These are phyloP conservation scores for Deilephila elpenor DNA, from an alignment of 2,888 invertebrate species.

Conservation along the genomic window DNA sequence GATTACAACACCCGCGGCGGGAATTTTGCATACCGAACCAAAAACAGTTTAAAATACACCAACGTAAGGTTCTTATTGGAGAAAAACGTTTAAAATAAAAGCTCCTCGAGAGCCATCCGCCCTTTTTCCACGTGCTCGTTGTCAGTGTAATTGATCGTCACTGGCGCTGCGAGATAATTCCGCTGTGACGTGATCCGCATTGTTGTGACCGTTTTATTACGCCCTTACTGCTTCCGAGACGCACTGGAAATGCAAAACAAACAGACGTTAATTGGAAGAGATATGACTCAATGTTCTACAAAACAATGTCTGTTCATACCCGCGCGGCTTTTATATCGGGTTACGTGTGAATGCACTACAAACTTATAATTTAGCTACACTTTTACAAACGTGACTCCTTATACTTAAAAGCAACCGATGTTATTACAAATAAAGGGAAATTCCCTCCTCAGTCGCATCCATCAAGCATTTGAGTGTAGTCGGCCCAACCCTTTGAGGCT, in stretches of 20 bases:
- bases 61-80: slow-evolving; percentile 54
- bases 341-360: neutral
- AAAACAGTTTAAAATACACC: slow-evolving; percentile 52
- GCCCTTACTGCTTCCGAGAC: slow-evolving; percentile 59
- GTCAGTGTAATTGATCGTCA: slow-evolving; percentile 81
- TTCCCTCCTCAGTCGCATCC: slow-evolving; percentile 3
- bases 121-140: slow-evolving; percentile 73
- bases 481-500: slow-evolving; percentile 67
- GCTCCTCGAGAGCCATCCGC: slow-evolving; percentile 56
- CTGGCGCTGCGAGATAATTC: slow-evolving; percentile 78
- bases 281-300: slow-evolving; percentile 55
- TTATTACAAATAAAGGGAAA: slow-evolving; percentile 20
- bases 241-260: slow-evolving; percentile 74
- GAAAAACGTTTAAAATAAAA: slow-evolving; percentile 53
- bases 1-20: slow-evolving; percentile 50
- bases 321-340: neutral
- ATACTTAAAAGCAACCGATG: neutral
- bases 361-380: neutral
- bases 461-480: slow-evolving; percentile 42
- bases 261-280: slow-evolving; percentile 64
- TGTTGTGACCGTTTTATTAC: slow-evolving; percentile 74
- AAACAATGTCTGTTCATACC: neutral
- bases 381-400: neutral
- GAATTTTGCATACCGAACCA: slow-evolving; percentile 43
- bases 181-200: slow-evolving; percentile 80